Evolutionary conservation across 2,113 vertebrate species (phyloP), one percentile per base, ranked within the genome.

Genomic region (Trochalopteron elliotii): DNA sequence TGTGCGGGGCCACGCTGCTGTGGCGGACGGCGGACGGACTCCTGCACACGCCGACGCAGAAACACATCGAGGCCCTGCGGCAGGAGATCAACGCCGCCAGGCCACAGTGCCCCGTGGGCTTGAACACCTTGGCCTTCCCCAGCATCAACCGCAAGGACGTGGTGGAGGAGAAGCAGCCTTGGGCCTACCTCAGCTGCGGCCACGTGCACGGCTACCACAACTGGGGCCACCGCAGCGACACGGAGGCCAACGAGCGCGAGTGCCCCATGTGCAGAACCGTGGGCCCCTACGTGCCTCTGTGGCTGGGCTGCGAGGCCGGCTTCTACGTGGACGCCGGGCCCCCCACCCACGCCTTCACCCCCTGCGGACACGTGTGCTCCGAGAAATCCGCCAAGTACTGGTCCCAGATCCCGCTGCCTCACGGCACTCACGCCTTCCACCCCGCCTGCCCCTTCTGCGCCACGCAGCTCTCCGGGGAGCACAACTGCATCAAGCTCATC

Each of bases 181-280:
- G 99, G 99, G 99, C 99, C 0, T 99, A 99, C 94, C 97, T 99
- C 96, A 99, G 98, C 75, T 99, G 99, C 1, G 99, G 99, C 74
- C 99, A 99, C 3, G 99, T 99, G 69, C 99, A 99, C 2, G 99
- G 99, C 64, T 99, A 99, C 94, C 99, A 99, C 97, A 98, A 99
- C 98, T 99, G 99, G 99, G 99, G 99, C 75, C 99, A 99, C 72
- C 99, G 99, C 23, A 99, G 99, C 1, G 99, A 99, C 97, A 97
- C 98, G 6, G 99, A 99, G 89, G 97, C 98, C 94, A 98, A 99
- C 11, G 98, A 99, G 97, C 97, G 99, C 13, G 99, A 99, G 86
- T 99, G 99, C 61, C 99, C 99, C 47, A 99, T 99, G 99, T 99
- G 99, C 98, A 98, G 99, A 84, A 97, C 99, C 85, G 97, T 99